Evolutionary conservation across 2,888 invertebrate species (phyloP).

Genomic region (Allophyes oxyacanthae): DNA sequence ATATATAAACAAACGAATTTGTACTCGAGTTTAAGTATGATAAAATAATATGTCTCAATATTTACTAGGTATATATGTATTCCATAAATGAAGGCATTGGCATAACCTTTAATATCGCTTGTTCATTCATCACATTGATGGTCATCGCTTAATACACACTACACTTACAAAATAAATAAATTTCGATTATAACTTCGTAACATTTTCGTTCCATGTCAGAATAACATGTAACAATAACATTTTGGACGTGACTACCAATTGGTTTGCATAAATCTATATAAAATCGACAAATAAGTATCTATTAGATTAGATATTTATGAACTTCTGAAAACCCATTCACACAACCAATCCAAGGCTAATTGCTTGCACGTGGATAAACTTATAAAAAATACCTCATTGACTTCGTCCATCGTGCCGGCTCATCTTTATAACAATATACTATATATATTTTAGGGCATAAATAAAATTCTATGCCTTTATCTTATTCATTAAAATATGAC

Average conservation of each 20-base stretch:
- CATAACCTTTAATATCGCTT: too few relatives aligned
- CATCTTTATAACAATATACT: slow-evolving; percentile 21
- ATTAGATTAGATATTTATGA: slow-evolving; percentile 25
- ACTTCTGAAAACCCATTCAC: slow-evolving; percentile 59
- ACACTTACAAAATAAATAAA: not conserved
- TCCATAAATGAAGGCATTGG: too few relatives aligned
- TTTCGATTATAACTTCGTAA: too few relatives aligned
- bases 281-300: not conserved
- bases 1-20: too few relatives aligned
- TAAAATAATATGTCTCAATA: too few relatives aligned
- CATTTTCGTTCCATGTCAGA: not conserved
- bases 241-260: not conserved
- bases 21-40: too few relatives aligned
- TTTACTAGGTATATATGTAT: too few relatives aligned
- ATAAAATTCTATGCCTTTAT: slow-evolving; percentile 13
- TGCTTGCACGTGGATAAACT: slow-evolving; percentile 60
- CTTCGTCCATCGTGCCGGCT: not conserved
- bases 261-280: slow-evolving; percentile 1
- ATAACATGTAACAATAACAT: not conserved
- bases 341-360: slow-evolving; percentile 68
- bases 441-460: slow-evolving; percentile 17
- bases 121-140: too few relatives aligned
- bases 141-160: too few relatives aligned
- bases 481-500: slow-evolving; percentile 29
- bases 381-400: slow-evolving; percentile 28